Evolutionary conservation across 2,113 vertebrate genomes (phyloP).

Genomic region (Synchiropus splendidus): DNA sequence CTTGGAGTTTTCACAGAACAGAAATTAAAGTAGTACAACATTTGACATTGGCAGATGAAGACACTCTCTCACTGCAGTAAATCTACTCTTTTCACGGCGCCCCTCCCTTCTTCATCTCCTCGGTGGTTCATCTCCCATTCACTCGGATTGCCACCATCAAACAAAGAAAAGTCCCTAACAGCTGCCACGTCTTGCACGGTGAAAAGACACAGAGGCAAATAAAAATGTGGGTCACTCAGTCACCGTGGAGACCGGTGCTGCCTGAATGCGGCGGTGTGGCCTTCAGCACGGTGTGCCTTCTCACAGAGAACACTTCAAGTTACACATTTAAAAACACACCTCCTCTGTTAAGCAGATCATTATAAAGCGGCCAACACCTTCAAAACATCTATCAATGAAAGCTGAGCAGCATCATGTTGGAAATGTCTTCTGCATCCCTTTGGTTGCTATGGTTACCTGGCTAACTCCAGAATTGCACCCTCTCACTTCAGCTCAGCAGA

Average conservation of each 20-base stretch:
- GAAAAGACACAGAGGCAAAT: slow-evolving; percentile 18
- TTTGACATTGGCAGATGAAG: neutral
- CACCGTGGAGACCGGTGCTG: slow-evolving; percentile 37
- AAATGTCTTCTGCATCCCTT: too few relatives aligned
- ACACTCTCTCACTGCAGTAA: neutral
- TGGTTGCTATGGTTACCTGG: too few relatives aligned
- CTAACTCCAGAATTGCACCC: too few relatives aligned
- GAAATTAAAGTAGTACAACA: too few relatives aligned
- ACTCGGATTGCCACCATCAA: slow-evolving; percentile 4
- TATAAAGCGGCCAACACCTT: too few relatives aligned
- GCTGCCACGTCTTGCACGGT: slow-evolving; percentile 20
- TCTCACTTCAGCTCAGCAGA: too few relatives aligned
- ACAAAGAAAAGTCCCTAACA: slow-evolving; percentile 17
- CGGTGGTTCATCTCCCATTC: neutral
- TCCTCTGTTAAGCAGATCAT: too few relatives aligned
- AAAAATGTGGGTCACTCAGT: slow-evolving; percentile 46
- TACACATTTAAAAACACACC: too few relatives aligned
- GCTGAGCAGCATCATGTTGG: too few relatives aligned
- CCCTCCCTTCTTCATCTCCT: slow-evolving; percentile 1
- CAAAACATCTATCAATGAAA: too few relatives aligned
- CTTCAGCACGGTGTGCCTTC: slow-evolving; percentile 4
- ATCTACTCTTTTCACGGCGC: neutral
- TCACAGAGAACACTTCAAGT: too few relatives aligned
- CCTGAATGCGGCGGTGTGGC: slow-evolving; percentile 10
- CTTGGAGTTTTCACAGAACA: too few relatives aligned